phyloP scores from a whole-genome alignment of 2,113 vertebrate genomes.

The Noturus placidus region DNA sequence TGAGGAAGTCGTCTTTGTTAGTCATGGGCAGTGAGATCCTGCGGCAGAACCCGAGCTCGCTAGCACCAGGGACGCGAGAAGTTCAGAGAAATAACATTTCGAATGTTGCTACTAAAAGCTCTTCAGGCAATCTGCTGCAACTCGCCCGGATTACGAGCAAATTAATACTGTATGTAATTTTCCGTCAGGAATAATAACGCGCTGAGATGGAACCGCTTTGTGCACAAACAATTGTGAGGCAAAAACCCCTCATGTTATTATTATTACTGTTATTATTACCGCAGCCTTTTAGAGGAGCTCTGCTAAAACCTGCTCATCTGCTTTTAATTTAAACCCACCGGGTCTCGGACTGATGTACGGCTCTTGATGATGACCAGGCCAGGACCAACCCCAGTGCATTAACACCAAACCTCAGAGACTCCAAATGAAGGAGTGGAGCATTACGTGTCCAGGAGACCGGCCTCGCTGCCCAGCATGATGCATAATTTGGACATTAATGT shows the following conservation, averaged over 20 bases:
- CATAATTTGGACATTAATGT: slow-evolving; percentile 77
- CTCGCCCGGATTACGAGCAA: slow-evolving; percentile 64
- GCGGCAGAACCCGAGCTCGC: slow-evolving; percentile 58
- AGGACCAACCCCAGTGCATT: slow-evolving; percentile 71
- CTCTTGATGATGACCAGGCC: slow-evolving; percentile 72
- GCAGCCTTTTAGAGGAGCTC: slow-evolving; percentile 64
- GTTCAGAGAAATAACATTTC: slow-evolving; percentile 69
- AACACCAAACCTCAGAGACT: slow-evolving; percentile 73
- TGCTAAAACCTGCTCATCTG: slow-evolving; percentile 61
- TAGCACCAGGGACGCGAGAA: slow-evolving; percentile 55
- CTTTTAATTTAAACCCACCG: slow-evolving; percentile 54
- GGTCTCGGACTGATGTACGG: slow-evolving; percentile 62
- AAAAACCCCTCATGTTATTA: slow-evolving; percentile 47
- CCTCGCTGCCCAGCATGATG: slow-evolving; percentile 70
- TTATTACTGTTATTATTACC: slow-evolving; percentile 55
- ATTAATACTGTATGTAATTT: slow-evolving; percentile 65
- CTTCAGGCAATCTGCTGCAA: slow-evolving; percentile 60
- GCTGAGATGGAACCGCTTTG: slow-evolving; percentile 60
- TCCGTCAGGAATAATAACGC: slow-evolving; percentile 61
- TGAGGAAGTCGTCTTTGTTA: slow-evolving; percentile 71
- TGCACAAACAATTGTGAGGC: slow-evolving; percentile 59
- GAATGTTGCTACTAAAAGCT: slow-evolving; percentile 62
- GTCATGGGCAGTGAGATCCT: slow-evolving; percentile 68
- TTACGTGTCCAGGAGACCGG: slow-evolving; percentile 69
- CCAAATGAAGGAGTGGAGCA: slow-evolving; percentile 74